Conservation (phyloP, 2,888 invertebrate species). For the Aelia acuminata region DNA sequence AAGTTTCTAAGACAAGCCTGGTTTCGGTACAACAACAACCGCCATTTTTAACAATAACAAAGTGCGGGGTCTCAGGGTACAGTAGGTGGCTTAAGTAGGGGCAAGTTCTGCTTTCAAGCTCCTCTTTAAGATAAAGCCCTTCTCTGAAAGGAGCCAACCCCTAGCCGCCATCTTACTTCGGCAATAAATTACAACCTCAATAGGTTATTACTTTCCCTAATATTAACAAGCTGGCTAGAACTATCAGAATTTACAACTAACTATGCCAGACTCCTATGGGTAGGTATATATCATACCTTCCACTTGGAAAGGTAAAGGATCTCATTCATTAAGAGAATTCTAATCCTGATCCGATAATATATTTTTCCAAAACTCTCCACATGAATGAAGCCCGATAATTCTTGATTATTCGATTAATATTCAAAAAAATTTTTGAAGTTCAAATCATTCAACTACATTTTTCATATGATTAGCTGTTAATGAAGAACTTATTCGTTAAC, state of each 20-base stretch:
- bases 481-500: too few relatives aligned
- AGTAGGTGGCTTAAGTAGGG: slow-evolving; percentile 7
- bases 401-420: too few relatives aligned
- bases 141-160: slow-evolving; percentile 47
- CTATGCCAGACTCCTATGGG: slow-evolving; percentile 29
- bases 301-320: background rate
- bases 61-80: background rate
- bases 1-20: background rate
- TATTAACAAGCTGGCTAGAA: slow-evolving; percentile 54
- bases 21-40: background rate
- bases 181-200: slow-evolving; percentile 58
- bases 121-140: slow-evolving; percentile 55
- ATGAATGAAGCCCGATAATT: too few relatives aligned
- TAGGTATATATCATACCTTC: background rate
- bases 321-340: background rate
- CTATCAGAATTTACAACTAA: slow-evolving; percentile 57
- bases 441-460: too few relatives aligned
- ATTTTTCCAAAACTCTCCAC: background rate
- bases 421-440: too few relatives aligned
- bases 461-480: too few relatives aligned
- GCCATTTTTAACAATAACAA: slow-evolving; percentile 38
- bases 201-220: slow-evolving; percentile 60
- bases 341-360: background rate
- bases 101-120: slow-evolving; percentile 52
- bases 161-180: slow-evolving; percentile 29